A percentile compares a stretch with the other conserved stretches of the same genome.
Conservation (phyloP, 2,797 vertebrate species). For the Austrolebias charrua region DNA sequence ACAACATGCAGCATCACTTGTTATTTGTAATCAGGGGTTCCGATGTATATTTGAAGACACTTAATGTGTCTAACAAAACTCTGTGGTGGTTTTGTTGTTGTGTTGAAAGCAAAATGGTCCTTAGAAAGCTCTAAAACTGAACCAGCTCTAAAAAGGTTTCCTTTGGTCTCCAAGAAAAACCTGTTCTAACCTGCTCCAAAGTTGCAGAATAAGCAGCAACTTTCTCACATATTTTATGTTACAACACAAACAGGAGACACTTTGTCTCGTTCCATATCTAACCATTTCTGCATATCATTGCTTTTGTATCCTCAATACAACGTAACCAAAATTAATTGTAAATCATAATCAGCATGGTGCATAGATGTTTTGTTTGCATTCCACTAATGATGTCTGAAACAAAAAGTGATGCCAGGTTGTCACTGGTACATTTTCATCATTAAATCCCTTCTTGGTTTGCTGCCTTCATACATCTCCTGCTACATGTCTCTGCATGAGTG, state of each 20-base stretch:
- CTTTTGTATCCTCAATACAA: not conserved
- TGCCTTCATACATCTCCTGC: too few species aligned
- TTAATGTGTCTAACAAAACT: not conserved
- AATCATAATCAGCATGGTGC: not conserved
- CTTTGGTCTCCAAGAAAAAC: too few species aligned
- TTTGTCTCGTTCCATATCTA: not conserved
- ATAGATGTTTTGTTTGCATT: not conserved
- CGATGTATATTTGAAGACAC: too few species aligned
- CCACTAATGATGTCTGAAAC: too few species aligned
- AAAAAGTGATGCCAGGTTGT: too few species aligned
- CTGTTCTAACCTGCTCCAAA: too few species aligned
- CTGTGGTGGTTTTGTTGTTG: not conserved
- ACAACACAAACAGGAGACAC: not conserved
- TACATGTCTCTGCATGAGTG: too few species aligned
- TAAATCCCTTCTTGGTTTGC: too few species aligned
- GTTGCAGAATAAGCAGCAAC: not conserved
- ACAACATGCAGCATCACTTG: not conserved
- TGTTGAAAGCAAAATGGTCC: not conserved
- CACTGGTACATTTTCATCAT: too few species aligned
- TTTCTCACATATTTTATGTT: not conserved
- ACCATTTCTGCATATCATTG: not conserved
- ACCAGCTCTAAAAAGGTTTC: not conserved
- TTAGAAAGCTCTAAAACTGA: not conserved
- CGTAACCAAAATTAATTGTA: not conserved
- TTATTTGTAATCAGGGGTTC: too few species aligned